Conservation (phyloP, 1,140 invertebrate species). For the Lerema accius region DNA sequence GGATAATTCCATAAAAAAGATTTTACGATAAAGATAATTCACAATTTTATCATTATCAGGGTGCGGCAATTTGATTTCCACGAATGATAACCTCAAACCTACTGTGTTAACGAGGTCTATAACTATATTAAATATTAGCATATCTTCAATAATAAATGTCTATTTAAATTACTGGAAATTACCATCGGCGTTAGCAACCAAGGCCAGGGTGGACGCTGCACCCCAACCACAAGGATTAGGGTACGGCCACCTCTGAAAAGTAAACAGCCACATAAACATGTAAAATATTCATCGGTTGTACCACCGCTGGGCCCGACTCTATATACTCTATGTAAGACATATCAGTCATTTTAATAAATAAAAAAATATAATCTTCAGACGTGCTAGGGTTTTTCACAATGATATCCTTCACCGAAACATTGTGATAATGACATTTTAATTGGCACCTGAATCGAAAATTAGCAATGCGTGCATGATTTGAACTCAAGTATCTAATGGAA, state of each 20-base stretch:
- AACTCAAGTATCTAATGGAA: no score
- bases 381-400: no score
- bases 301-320: no score
- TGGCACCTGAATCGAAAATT: no score
- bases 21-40: neutral
- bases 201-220: slow-evolving; percentile 47
- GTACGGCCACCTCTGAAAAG: slow-evolving; percentile 53
- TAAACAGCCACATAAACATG: slow-evolving; percentile 42
- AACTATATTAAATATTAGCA: slow-evolving; percentile 19
- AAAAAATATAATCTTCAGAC: no score
- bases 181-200: slow-evolving; percentile 49
- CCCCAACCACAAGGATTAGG: slow-evolving; percentile 52
- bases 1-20: slow-evolving; percentile 16
- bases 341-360: no score
- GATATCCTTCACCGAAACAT: no score
- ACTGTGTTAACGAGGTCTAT: slow-evolving; percentile 1
- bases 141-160: slow-evolving; percentile 12
- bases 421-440: no score
- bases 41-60: slow-evolving; percentile 7
- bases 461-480: no score
- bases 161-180: slow-evolving; percentile 37
- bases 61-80: slow-evolving; percentile 7
- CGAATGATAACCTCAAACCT: slow-evolving; percentile 9
- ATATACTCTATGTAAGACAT: no score
- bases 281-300: neutral